Evolutionary conservation across 2,888 invertebrate species (phyloP).

Genomic region (Gandaritis pyraliata): DNA sequence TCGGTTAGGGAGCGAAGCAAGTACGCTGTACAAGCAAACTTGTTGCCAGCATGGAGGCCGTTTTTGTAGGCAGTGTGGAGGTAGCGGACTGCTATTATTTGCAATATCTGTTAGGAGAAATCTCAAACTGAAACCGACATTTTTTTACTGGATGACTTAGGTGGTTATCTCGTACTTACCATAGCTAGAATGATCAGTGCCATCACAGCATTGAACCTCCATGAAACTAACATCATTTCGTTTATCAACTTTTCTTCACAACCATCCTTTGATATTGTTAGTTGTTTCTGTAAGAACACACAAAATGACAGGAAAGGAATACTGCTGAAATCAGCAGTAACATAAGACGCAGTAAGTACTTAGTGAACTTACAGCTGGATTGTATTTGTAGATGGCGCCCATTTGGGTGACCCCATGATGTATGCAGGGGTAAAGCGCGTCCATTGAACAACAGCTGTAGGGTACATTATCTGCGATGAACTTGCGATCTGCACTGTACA

Average conservation of each 20-base stretch:
- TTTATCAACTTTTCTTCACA: slow-evolving; percentile 77
- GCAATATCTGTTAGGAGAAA: slow-evolving; percentile 59
- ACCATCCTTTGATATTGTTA: slow-evolving; percentile 75
- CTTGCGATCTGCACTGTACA: slow-evolving; percentile 58
- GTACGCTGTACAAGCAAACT: slow-evolving; percentile 68
- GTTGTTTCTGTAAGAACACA: slow-evolving; percentile 53
- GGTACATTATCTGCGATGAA: slow-evolving; percentile 84
- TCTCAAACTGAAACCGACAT: no score
- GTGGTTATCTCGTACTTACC: slow-evolving; percentile 48
- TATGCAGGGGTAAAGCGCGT: slow-evolving; percentile 82
- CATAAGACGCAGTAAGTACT: neutral
- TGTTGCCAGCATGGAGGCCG: slow-evolving; percentile 73
- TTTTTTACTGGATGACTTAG: no score
- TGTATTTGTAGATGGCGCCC: slow-evolving; percentile 83
- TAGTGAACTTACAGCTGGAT: slow-evolving; percentile 63
- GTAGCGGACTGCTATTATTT: slow-evolving; percentile 72
- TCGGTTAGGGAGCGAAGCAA: slow-evolving; percentile 67
- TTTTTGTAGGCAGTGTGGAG: slow-evolving; percentile 76
- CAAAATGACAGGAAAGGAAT: neutral
- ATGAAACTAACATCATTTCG: slow-evolving; percentile 78
- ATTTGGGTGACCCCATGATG: slow-evolving; percentile 82
- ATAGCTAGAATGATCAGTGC: slow-evolving; percentile 72
- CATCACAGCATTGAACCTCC: slow-evolving; percentile 77
- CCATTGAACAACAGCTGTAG: slow-evolving; percentile 86
- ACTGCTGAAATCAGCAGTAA: neutral